Evolutionary conservation across 2,888 invertebrate genomes (phyloP).

Genomic region (Hypena proboscidalis): DNA sequence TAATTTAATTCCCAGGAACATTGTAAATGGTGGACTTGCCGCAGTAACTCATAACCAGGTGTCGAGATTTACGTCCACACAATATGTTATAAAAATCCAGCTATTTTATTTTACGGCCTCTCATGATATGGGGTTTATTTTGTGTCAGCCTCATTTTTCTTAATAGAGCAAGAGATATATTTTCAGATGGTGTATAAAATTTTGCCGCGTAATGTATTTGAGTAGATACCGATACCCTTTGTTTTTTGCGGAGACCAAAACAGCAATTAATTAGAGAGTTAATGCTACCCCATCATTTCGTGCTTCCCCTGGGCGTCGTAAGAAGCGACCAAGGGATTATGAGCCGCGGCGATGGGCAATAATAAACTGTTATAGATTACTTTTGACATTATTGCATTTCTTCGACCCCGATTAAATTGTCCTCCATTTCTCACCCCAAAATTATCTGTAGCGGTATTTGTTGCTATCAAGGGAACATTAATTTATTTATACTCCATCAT

Average conservation of each 20-base stretch:
- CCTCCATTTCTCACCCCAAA: no score
- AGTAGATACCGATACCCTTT: not conserved
- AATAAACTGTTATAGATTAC: slow-evolving; percentile 1
- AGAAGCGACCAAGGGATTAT: slow-evolving; percentile 9
- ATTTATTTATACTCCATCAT: no score
- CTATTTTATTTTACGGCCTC: slow-evolving; percentile 60
- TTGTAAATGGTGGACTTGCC: slow-evolving; percentile 50
- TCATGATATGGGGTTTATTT: slow-evolving; percentile 52
- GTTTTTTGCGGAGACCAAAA: slow-evolving; percentile 7
- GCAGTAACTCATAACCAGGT: slow-evolving; percentile 67
- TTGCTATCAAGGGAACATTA: no score
- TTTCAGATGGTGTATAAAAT: not conserved
- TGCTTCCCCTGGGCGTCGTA: slow-evolving; percentile 9
- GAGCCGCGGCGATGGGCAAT: not conserved
- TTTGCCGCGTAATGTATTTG: no score
- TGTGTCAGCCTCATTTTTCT: slow-evolving; percentile 39
- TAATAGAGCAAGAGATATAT: slow-evolving; percentile 37
- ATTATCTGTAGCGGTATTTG: no score
- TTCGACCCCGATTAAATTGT: no score
- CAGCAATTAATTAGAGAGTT: slow-evolving; percentile 16
- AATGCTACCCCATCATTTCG: slow-evolving; percentile 2
- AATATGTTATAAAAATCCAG: slow-evolving; percentile 70
- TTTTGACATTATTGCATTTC: no score
- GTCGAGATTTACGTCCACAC: slow-evolving; percentile 64
- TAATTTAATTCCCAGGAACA: slow-evolving; percentile 62